Percentiles rank a stretch among this genome's conserved stretches.
These are phyloP conservation scores for Ornithoptera alexandrae DNA, from an alignment of 2,888 invertebrate species.

Conservation along the genomic window DNA sequence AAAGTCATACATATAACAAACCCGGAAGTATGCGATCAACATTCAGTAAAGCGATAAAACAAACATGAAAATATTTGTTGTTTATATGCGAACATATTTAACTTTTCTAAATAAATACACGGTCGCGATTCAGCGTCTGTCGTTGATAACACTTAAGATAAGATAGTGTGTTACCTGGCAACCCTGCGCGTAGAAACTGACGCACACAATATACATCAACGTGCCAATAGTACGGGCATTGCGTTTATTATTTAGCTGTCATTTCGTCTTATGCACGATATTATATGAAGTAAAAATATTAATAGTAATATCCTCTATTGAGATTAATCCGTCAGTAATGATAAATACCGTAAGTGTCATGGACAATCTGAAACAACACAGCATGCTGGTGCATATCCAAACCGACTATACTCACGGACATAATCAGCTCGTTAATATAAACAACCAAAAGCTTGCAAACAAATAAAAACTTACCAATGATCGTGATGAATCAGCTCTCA, in stretches of 20 bases:
- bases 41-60: conserved; percentile 2
- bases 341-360: too few relatives aligned
- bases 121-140: conserved; percentile 13
- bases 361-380: too few relatives aligned
- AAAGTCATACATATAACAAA: too few relatives aligned
- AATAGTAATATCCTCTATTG: too few relatives aligned
- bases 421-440: too few relatives aligned
- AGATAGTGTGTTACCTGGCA: conserved; percentile 26
- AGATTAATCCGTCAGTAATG: too few relatives aligned
- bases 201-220: conserved; percentile 2
- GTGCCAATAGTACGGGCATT: conserved; percentile 12
- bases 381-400: too few relatives aligned
- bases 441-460: too few relatives aligned
- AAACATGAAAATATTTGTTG: conserved; percentile 6
- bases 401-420: too few relatives aligned
- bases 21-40: neutral
- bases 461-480: too few relatives aligned
- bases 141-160: conserved; percentile 17
- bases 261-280: neutral
- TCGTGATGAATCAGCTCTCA: too few relatives aligned
- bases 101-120: conserved; percentile 19
- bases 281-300: neutral
- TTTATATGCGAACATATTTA: conserved; percentile 9
- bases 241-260: conserved; percentile 11
- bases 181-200: conserved; percentile 8